These are phyloP conservation scores for Cynopterus sphinx DNA, from an alignment of 2,797 vertebrate genomes.

Conservation along the genomic window DNA sequence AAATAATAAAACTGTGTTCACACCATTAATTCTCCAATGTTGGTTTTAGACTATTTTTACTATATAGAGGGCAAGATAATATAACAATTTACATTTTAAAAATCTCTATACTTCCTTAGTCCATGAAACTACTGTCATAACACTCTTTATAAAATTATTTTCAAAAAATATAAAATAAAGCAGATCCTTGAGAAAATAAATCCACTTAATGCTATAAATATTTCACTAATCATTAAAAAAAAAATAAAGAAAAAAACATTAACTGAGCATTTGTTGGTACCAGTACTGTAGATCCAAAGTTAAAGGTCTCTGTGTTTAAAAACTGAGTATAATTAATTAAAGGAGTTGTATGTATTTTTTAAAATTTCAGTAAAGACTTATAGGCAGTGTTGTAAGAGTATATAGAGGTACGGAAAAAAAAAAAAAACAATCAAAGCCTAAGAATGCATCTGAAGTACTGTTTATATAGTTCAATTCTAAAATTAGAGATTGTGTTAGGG, in stretches of 20 bases:
- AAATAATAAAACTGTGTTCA: slow-evolving; percentile 66
- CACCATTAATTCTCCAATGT: slow-evolving; percentile 72
- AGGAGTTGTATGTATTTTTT: background rate
- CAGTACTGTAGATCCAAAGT: background rate
- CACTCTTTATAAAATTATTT: background rate
- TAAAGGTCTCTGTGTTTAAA: background rate
- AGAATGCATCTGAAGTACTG: background rate
- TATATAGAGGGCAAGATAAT: background rate
- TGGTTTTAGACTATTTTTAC: slow-evolving; percentile 48
- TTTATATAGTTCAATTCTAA: background rate
- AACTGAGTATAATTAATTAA: background rate
- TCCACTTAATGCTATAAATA: background rate
- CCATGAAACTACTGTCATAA: background rate
- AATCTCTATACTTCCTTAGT: background rate
- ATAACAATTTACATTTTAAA: slow-evolving; percentile 24
- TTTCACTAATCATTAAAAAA: background rate
- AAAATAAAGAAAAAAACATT: too few relatives aligned
- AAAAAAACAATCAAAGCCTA: background rate
- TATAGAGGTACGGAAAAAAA: background rate
- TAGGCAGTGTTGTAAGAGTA: background rate
- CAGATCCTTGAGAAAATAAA: background rate
- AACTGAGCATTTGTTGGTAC: background rate
- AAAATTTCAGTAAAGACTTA: background rate
- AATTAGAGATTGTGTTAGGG: background rate
- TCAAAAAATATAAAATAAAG: background rate